Percentiles rank a stretch among this genome's conserved stretches.
Conservation (phyloP, 2,888 invertebrate species). For the Drosophila dives region DNA sequence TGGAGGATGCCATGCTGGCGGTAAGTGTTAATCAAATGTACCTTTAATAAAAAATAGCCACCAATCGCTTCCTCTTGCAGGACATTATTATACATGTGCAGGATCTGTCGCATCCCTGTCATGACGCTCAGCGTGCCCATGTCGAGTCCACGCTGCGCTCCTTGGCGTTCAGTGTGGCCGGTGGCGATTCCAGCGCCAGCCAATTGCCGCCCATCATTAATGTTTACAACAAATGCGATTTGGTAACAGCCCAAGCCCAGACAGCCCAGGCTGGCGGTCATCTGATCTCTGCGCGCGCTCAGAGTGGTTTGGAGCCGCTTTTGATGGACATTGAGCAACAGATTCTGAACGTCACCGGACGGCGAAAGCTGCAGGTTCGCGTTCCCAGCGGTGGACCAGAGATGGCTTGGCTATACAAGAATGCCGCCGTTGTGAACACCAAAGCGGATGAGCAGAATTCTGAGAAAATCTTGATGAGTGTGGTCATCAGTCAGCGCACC, state of each 20-base stretch:
- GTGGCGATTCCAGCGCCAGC: slow-evolving; percentile 40
- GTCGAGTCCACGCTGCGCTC: slow-evolving; percentile 88
- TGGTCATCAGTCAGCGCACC: slow-evolving; percentile 86
- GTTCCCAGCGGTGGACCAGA: slow-evolving; percentile 87
- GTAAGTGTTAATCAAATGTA: slow-evolving; percentile 52
- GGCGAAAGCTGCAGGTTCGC: slow-evolving; percentile 86
- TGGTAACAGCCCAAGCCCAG: slow-evolving; percentile 57
- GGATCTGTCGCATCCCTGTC: slow-evolving; percentile 91
- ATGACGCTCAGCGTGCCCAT: slow-evolving; percentile 88
- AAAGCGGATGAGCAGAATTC: slow-evolving; percentile 85
- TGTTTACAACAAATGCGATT: slow-evolving; percentile 91
- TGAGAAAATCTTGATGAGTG: slow-evolving; percentile 86
- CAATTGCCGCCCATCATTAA: slow-evolving; percentile 86
- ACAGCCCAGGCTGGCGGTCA: slow-evolving; percentile 34
- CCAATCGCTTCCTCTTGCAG: slow-evolving; percentile 83
- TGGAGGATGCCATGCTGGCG: slow-evolving; percentile 92
- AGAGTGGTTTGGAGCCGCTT: slow-evolving; percentile 82
- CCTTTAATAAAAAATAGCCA: neutral
- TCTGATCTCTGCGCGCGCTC: slow-evolving; percentile 86
- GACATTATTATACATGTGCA: slow-evolving; percentile 92
- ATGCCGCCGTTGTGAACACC: slow-evolving; percentile 87
- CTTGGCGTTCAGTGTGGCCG: slow-evolving; percentile 84
- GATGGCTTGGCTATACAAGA: slow-evolving; percentile 88
- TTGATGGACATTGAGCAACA: slow-evolving; percentile 81
- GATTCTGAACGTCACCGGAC: slow-evolving; percentile 86